phyloP scores from a whole-genome alignment of 2,797 vertebrate genomes.

The Pangasius larnaudii region DNA sequence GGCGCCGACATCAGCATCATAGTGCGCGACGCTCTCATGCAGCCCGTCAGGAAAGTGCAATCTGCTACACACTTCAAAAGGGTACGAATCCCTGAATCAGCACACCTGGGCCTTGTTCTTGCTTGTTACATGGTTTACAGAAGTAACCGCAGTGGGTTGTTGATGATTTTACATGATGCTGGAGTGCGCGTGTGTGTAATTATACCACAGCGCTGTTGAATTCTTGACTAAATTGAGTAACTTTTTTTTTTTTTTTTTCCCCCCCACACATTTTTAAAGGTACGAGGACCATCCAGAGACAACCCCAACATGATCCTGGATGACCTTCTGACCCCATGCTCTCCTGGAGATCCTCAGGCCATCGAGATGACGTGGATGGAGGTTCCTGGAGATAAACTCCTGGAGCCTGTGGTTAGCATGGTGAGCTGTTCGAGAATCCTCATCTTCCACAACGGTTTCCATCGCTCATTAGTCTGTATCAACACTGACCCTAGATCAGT shows the following conservation, averaged over 20 bases:
- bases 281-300: constrained; percentile 82
- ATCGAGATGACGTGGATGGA: constrained; percentile 98
- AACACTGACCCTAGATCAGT: background rate
- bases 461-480: background rate
- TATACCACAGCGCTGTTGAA: background rate
- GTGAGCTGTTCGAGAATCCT: constrained; percentile 68
- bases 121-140: background rate
- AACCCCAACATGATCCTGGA: constrained; percentile 79
- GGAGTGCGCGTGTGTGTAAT: background rate
- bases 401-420: constrained; percentile 91
- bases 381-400: constrained; percentile 90
- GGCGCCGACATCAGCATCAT: constrained; percentile 94
- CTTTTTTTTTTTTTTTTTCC: background rate
- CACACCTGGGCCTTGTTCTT: background rate
- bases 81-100: constrained; percentile 68
- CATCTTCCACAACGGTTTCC: background rate
- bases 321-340: constrained; percentile 92
- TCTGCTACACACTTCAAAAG: constrained; percentile 96
- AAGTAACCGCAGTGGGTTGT: background rate
- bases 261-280: constrained; percentile 67
- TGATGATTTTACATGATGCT: background rate
- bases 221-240: background rate
- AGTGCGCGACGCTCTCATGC: constrained; percentile 97
- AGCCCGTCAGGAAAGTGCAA: constrained; percentile 96
- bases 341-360: constrained; percentile 89